Evolutionary conservation across 2,797 vertebrate genomes (phyloP), one percentile per base, ranked within the genome.

Genomic region (Macrochelys suwanniensis): DNA sequence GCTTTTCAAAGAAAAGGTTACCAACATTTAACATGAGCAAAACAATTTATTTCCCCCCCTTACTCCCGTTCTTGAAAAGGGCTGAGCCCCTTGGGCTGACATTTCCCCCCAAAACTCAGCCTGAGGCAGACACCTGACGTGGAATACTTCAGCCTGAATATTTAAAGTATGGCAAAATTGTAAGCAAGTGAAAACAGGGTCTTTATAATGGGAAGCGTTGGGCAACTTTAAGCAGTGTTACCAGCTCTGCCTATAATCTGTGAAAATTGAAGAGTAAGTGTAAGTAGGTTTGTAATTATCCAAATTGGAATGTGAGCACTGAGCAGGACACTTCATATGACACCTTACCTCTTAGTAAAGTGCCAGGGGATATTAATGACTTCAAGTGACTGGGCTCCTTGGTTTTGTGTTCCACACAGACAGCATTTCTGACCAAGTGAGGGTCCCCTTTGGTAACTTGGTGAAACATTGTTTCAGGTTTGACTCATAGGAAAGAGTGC

Each of bases 11-110:
- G 45, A 53, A 42, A 26, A 19, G 11, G 3, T 86, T 26, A 2
- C 0, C 2, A 47, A 26, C 7, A 7, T 4, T 68, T 25, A 42
- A 0, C 5, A 68, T 65, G 26, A 4, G 11, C 26, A 82, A n/a
- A 2, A 4, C 1, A 0, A 0, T 0, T 17, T 49, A 3, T 2
- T 47, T 0, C 11, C 11, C 56, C 8, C 77, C 15, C 80, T 78
- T 1, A 42, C 50, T 4, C 19, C 56, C 21, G 10, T 15, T 71
- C 47, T 65, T 3, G 1, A 53, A 45, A 85, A 3, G 3, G 11
- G 7, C 15, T 89, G 76, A 81, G 53, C 3, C 3, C 26, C 12
- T 6, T 80, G 19, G 11, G 81, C 5, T 80, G 59, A 10, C 80
- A 51, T 23, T 53, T 91, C 15, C 33, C 8, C 37, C 4, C 8